Evolutionary conservation across 2,888 invertebrate genomes (phyloP).

Genomic region (Agrotis puta): DNA sequence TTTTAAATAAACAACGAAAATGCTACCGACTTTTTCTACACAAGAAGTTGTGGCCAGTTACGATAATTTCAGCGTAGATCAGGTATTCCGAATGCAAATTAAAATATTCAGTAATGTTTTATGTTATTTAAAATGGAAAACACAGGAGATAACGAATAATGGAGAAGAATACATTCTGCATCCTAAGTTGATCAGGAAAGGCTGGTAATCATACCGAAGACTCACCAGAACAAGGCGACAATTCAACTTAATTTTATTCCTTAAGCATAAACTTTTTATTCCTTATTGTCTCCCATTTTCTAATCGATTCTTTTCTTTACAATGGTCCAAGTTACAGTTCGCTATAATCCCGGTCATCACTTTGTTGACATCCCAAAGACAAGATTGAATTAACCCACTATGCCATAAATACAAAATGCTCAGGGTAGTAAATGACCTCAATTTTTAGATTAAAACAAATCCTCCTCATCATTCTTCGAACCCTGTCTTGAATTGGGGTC

Average conservation of each 20-base stretch:
- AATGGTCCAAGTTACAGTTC: too few species aligned
- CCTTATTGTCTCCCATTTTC: too few species aligned
- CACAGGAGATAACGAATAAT: too few species aligned
- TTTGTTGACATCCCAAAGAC: not conserved
- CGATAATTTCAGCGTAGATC: too few species aligned
- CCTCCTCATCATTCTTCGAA: not conserved
- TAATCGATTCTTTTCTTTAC: too few species aligned
- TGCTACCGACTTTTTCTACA: slow-evolving; percentile 10
- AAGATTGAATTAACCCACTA: not conserved
- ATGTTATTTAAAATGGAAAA: not conserved
- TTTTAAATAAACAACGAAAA: slow-evolving; percentile 7
- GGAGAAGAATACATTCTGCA: too few species aligned
- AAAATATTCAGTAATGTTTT: not conserved
- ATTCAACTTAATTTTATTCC: too few species aligned
- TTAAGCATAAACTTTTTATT: too few species aligned
- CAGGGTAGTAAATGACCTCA: too few species aligned
- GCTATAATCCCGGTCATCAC: not conserved
- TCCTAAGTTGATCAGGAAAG: too few species aligned
- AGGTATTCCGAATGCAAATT: not conserved
- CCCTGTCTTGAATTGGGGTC: not conserved
- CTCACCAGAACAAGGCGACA: too few species aligned
- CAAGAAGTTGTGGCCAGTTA: not conserved
- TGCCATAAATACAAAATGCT: not conserved
- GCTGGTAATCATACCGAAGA: too few species aligned
- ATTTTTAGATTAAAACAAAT: not conserved